Conservation (phyloP, 2,113 vertebrate species). For the Hyaena hyaena region DNA sequence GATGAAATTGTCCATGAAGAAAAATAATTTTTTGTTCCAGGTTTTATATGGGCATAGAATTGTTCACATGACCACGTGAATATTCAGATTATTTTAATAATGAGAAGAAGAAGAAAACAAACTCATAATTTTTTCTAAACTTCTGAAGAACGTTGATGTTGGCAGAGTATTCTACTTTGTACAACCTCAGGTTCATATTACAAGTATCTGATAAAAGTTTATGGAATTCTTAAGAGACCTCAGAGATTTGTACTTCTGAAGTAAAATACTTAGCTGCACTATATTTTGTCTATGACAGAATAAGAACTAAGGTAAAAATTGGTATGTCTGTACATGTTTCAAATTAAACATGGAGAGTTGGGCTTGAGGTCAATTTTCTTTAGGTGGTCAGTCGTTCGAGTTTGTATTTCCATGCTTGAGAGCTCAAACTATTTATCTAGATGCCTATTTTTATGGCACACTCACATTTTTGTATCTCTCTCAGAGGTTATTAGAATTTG, state of each 20-base stretch:
- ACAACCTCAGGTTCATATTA: constrained; percentile 49
- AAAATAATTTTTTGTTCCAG: constrained; percentile 33
- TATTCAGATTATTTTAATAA: constrained; percentile 53
- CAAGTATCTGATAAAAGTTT: constrained; percentile 57
- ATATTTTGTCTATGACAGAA: constrained; percentile 53
- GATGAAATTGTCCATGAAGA: constrained; percentile 35
- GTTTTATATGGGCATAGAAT: constrained; percentile 15
- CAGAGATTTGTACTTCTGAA: constrained; percentile 54
- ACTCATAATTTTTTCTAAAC: constrained; percentile 18
- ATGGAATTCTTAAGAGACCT: constrained; percentile 50
- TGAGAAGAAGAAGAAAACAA: constrained; percentile 39
- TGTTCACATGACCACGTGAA: neutral
- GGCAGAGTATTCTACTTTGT: constrained; percentile 35
- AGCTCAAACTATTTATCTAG: constrained; percentile 63
- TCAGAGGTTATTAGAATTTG: constrained; percentile 50
- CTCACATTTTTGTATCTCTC: constrained; percentile 43
- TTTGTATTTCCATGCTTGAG: constrained; percentile 48
- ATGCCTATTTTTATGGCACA: constrained; percentile 30
- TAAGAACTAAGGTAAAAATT: constrained; percentile 66
- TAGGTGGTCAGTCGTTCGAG: constrained; percentile 14
- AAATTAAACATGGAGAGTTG: constrained; percentile 44
- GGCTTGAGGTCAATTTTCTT: constrained; percentile 47
- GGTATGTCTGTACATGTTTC: constrained; percentile 40
- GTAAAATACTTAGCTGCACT: constrained; percentile 51
- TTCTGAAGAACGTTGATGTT: constrained; percentile 29